Evolutionary conservation across 2,113 vertebrate species (phyloP), one percentile per base, ranked within the genome.

Genomic region (Heloderma charlesbogerti): DNA sequence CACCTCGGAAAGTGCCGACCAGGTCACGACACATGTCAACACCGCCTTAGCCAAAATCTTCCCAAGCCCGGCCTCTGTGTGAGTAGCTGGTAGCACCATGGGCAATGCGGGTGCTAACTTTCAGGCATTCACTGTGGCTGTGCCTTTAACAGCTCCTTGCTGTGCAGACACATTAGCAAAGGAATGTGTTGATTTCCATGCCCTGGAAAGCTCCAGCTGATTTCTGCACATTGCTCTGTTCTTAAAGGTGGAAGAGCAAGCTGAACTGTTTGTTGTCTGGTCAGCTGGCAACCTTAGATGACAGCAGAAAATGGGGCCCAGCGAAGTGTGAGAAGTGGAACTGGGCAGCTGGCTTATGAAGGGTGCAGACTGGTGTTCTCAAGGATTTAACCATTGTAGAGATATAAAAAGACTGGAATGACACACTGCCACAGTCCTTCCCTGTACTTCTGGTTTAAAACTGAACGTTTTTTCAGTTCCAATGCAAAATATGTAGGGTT

Each of bases 11-110:
- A 98, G 98, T 82, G 97, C 98, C 93, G 98, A 98, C 92, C 98
- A 98, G 95, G 94, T 98, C 96, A 98, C 98, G 3, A 95, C 91
- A 80, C 98, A 98, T 88, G 97, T 98, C 91, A 98, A 98, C 97
- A 97, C 97, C n/a, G 98, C 98, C 86, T 98, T 99, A 90, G 98
- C 97, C 92, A 96, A 98, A 89, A 98, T 98, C 94, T 98, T 98
- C 96, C 98, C 98, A 92, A 98, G 98, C 96, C 98, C 98, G 15
- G 96, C 97, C 84, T 98, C 97, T 82, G 98, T 98, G 98, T 98
- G 95, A 98, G 98, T 96, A 90, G 22, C 4, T 34, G 5, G 40
- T 1, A 25, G 10, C 4, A 1, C 8, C 13, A 31, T 4, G 27
- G 9, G 22, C 27, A 2, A 27, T 6, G 2, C 2, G 20, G 27